Base-by-base conservation (phyloP, 1,140 invertebrate species). In the Hesperophylax magnus region DNA sequence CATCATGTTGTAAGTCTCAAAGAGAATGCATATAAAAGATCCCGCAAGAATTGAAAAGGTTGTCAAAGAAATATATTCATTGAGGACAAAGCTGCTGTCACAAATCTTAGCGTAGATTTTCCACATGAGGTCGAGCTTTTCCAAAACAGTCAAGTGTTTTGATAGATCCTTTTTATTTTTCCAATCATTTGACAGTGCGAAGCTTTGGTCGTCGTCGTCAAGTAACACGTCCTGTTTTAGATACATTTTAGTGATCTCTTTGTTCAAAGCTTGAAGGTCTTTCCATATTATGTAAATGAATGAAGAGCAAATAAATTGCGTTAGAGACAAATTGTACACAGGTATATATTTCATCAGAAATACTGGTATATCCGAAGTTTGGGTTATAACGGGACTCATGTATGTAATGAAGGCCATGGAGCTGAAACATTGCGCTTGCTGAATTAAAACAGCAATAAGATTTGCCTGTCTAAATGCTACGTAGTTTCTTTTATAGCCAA, bases 81-180 rank as follows among this genome's bases (percentile, higher is more conserved):
- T 27, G 2, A 65, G 14, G 17, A 65, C 14, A 27, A 31, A 15
- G 27, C 63, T 27, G 22, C 63, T 31, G 27, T 65, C 63, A 65
- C 63, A 65, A 65, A 65, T 65, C 22, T 65, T 65, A 8, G 27
- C 22, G 22, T 65, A 65, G 17, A n/a, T 31, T 27, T 65, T 65
- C 63, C 63, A 65, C 22, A 65, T 15, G 27, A 65, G 11, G 27
- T 65, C 63, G 2, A 65, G 27, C 27, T 65, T 65, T 31, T 65
- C 27, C 27, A 65, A 11, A 65, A 65, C 22, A 5, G 27, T 34
- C 17, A n/a, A 27, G 17, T 34, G 15, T 65, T 31, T 65, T n/a
- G 63, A 34, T 15, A 27, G 27, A 17, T 65, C 39, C 39, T 47
- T 47, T 47, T 47, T 47, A 2, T 14, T 47, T 8, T 47, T 47